Percentiles rank a stretch among this genome's conserved stretches.
Conservation (phyloP, 2,888 invertebrate genomes). For the Parnassius apollo region DNA sequence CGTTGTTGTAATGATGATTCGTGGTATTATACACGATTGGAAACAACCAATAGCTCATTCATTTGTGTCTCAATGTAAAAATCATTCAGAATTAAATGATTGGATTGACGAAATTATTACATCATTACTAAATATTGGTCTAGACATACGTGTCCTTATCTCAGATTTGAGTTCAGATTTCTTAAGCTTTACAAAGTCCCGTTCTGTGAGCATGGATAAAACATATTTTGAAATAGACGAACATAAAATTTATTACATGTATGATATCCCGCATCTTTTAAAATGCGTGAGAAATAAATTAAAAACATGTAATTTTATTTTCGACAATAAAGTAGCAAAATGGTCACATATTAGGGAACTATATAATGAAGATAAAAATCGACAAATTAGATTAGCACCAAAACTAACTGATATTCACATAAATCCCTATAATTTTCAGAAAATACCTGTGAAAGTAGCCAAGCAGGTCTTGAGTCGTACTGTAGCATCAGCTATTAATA, state of each 20-base stretch:
- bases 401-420: conserved; percentile 14
- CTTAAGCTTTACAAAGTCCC: background rate
- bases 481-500: background rate
- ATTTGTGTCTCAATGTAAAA: background rate
- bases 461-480: background rate
- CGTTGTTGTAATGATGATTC: conserved; percentile 29
- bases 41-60: conserved; percentile 25
- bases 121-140: background rate
- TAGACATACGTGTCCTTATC: background rate
- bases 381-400: conserved; percentile 15
- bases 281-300: conserved; percentile 30
- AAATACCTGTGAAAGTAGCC: background rate
- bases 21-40: conserved; percentile 34
- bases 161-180: background rate
- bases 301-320: conserved; percentile 24
- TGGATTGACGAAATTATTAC: background rate
- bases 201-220: conserved; percentile 2
- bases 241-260: conserved; percentile 31
- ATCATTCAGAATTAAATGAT: background rate
- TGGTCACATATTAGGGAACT: conserved; percentile 17
- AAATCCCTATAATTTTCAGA: conserved; percentile 1
- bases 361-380: conserved; percentile 15
- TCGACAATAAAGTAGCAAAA: conserved; percentile 14
- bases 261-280: conserved; percentile 30
- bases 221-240: conserved; percentile 29